Conservation (phyloP, 2,888 invertebrate species). For the Drosophila imparisetae region DNA sequence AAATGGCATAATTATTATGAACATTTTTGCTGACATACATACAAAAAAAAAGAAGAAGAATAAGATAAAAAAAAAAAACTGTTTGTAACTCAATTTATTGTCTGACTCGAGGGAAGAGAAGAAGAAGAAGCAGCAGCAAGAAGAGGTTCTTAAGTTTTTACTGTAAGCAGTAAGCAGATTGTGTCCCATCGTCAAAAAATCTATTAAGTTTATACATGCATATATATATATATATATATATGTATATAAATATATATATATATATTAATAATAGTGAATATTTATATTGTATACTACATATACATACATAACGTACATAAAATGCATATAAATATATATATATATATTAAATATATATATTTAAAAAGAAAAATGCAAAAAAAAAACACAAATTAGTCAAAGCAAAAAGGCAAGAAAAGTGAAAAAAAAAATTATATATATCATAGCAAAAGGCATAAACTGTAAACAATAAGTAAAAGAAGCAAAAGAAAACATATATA, state of each 20-base stretch:
- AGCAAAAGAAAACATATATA: constrained; percentile 32
- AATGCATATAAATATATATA: constrained; percentile 32
- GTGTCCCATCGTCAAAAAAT: constrained; percentile 76
- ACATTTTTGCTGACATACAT: constrained; percentile 72
- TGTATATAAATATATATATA: constrained; percentile 22
- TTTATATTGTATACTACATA: constrained; percentile 71
- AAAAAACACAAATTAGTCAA: constrained; percentile 62
- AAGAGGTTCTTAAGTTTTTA: constrained; percentile 72
- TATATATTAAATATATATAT: constrained; percentile 26
- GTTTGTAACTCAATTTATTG: constrained; percentile 77
- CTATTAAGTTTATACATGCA: constrained; percentile 77
- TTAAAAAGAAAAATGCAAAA: constrained; percentile 22
- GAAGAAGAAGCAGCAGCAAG: constrained; percentile 11
- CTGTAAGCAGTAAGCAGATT: constrained; percentile 67
- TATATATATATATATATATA: constrained; percentile 42
- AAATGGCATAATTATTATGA: constrained; percentile 65
- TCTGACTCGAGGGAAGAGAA: constrained; percentile 53
- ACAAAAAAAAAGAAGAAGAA: constrained; percentile 37
- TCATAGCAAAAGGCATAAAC: constrained; percentile 72
- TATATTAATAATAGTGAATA: constrained; percentile 56
- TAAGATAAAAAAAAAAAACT: constrained; percentile 37
- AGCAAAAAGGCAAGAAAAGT: constrained; percentile 28
- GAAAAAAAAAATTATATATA: constrained; percentile 43
- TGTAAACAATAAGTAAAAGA: constrained; percentile 43
- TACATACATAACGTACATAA: constrained; percentile 35